Percentiles rank a stretch among this genome's conserved stretches.
Conservation (phyloP, 2,113 vertebrate species). For the Lanius collurio region DNA sequence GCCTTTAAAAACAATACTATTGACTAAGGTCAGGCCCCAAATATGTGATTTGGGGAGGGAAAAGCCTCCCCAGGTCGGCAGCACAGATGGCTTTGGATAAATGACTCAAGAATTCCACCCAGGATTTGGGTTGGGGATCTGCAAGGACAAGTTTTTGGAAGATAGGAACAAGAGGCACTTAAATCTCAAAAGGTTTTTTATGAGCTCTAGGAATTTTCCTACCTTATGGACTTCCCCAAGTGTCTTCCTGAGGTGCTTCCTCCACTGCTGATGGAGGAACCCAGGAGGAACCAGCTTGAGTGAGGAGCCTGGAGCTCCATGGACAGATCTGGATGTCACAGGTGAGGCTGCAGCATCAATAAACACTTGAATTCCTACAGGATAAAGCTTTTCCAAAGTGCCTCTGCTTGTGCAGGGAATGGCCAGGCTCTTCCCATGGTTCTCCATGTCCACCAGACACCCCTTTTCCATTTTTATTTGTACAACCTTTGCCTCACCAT, state of each 20-base stretch:
- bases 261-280: background rate
- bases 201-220: background rate
- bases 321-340: background rate
- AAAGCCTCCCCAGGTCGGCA: background rate
- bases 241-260: background rate
- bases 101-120: background rate
- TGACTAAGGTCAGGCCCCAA: background rate
- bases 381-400: background rate
- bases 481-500: background rate
- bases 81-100: background rate
- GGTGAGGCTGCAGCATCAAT: background rate
- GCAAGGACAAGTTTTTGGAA: background rate
- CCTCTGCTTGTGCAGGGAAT: background rate
- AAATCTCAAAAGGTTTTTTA: background rate
- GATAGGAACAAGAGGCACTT: slow-evolving; percentile 45
- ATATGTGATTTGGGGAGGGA: background rate
- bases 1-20: background rate
- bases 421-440: background rate
- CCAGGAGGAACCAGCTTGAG: background rate
- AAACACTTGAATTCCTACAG: background rate
- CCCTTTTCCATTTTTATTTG: background rate
- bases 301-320: background rate
- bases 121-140: background rate
- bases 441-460: background rate
- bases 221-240: background rate